Base-by-base conservation (phyloP, 1,140 invertebrate species). In the Araneus ventricosus region DNA sequence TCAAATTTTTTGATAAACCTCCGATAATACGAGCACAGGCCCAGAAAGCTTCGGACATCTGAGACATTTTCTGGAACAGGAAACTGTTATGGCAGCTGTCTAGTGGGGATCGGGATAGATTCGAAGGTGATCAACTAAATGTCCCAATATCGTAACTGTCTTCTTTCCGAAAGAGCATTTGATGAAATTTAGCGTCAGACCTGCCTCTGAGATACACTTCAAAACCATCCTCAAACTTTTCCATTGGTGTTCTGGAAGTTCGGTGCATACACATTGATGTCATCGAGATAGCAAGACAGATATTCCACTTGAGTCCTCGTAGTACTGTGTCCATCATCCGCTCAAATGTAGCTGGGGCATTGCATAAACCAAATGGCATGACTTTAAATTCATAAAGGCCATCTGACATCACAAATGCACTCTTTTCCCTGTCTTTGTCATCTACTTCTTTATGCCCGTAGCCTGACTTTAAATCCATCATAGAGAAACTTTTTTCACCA, bases 81-180 rank as follows among this genome's bases (percentile, higher is more conserved):
- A 27, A 93, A 79, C 6, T 22, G 20, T 52, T 14, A 96, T 95
- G 8, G 95, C 94, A 79, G 94, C 88, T 1, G 95, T 94, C 91
- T 96, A 96, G 82, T 57, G 7, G 0, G 89, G 80, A 59, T 91
- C 89, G 0, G 75, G 70, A n/a, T 52, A 61, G 22, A 91, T 80
- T 59, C 4, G 22, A n/a, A 30, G 30, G 17, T 61, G 20, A 39
- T 91, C 0, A 37, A 91, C 10, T 37, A 82, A 5, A 82, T 91
- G 80, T 2, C 75, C 88, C 41, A 93, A 27, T 88, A 63, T 41
- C 37, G 20, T 88, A 14, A 63, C n/a, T 67, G 41, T 45, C 61
- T 88, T 67, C 10, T n/a, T 63, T 1, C 61, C 34, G 37, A 41
- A 67, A 3, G 61, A 22, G 34, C n/a, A 88, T 88, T 70, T 88